Conservation (phyloP, 2,888 invertebrate species). For the Synanthedon vespiformis region DNA sequence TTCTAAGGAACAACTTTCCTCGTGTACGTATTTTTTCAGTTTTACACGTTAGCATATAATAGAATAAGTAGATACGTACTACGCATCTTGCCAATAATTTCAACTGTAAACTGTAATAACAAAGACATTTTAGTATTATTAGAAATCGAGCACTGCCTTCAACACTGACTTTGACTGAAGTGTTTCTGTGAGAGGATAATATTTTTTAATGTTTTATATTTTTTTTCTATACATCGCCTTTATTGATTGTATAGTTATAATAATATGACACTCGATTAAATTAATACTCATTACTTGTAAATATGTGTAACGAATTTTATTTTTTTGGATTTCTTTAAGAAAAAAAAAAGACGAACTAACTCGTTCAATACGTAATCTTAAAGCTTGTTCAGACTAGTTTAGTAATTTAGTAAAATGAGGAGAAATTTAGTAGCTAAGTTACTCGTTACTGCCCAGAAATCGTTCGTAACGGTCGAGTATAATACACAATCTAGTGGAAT, state of each 20-base stretch:
- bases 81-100: constrained; percentile 34
- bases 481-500: no score
- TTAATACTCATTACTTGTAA: constrained; percentile 63
- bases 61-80: no score
- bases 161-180: constrained; percentile 8
- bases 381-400: no score
- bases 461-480: no score
- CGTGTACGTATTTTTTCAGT: no score
- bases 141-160: constrained; percentile 41
- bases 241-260: constrained; percentile 21
- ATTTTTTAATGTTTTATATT: background rate
- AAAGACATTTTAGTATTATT: constrained; percentile 9
- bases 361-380: background rate
- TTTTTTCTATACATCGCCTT: background rate
- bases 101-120: constrained; percentile 11
- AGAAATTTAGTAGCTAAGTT: no score
- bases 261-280: constrained; percentile 25
- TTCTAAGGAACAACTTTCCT: no score
- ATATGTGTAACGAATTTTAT: constrained; percentile 35
- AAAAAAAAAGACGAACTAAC: constrained; percentile 20
- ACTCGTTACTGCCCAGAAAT: no score
- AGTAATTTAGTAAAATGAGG: no score
- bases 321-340: constrained; percentile 12
- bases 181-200: background rate
- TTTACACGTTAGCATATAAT: no score